Base-by-base conservation (phyloP, 2,888 invertebrate genomes). In the Drosophila ezoana region DNA sequence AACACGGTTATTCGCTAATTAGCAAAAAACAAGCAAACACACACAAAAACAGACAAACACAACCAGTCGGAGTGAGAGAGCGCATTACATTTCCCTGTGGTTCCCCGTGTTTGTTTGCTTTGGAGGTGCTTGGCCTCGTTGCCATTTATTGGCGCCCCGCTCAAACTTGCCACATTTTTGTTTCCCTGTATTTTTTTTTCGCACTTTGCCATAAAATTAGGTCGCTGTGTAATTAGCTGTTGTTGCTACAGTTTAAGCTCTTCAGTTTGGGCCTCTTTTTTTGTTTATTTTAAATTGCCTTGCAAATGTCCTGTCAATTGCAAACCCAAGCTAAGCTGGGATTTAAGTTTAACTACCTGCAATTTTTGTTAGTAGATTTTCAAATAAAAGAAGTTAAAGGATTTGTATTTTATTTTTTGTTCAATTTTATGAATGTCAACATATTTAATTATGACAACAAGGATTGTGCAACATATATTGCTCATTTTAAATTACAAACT, bases 1-100 rank as follows among this genome's bases (percentile, higher is more conserved):
- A 89, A 89, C 87, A 89, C 82, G 89, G 89, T 89, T 89, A 89
- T 85, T 87, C 87, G 86, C 87, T 87, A 89, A 89, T 87, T 86
- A 86, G 87, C 81, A 87, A 87, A 84, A 88, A 85, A 87, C 84
- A 79, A 84, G 75, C 84, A 75, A 72, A 79, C 79, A 53, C 56
- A 57, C 32, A 37, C 65, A 60, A 48, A 58, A 40, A 61, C 49
- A 53, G 3, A 69, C 20, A 70, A 40, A 40, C 23, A 18, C 20
- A 58, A 48, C 9, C 4, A 14, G 41, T 9, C 9, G 49, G 57
- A 4, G 38, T 45, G 20, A 10, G 54, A 65, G 2, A 13, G 63
- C 44, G 57, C 23, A 64, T 71, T 63, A 72, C 71, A 80, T 84
- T 84, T 82, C 80, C 76, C 82, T 80, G 84, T 62, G 79, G 82